These are phyloP conservation scores for Tympanoctomys barrerae DNA, from an alignment of 2,797 vertebrate genomes.

Conservation along the genomic window DNA sequence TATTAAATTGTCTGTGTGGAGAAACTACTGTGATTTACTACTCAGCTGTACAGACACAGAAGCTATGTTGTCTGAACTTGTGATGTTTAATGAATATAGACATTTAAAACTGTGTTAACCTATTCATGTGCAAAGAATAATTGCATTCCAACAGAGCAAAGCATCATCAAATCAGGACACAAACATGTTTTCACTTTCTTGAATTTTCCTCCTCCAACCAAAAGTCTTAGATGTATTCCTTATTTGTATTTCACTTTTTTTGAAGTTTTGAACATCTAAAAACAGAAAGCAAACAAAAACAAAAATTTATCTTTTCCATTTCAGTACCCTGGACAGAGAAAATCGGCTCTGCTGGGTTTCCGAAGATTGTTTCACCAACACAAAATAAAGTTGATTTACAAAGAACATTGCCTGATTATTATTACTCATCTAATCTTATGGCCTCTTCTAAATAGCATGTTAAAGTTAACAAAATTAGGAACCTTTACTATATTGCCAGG, in stretches of 20 bases:
- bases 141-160: slow-evolving; percentile 12
- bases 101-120: slow-evolving; percentile 36
- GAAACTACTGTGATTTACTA: slow-evolving; percentile 35
- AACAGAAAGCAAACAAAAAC: slow-evolving; percentile 20
- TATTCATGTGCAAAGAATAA: slow-evolving; percentile 55
- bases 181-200: slow-evolving; percentile 15
- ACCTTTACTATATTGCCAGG: neutral
- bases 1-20: slow-evolving; percentile 57
- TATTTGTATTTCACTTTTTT: neutral
- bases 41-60: neutral
- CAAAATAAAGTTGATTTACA: neutral
- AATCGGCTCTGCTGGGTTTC: neutral
- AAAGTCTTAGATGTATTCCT: neutral
- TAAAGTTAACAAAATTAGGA: slow-evolving; percentile 34
- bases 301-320: slow-evolving; percentile 1
- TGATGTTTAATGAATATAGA: slow-evolving; percentile 28
- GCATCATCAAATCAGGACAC: neutral
- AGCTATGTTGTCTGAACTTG: neutral
- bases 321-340: slow-evolving; percentile 38
- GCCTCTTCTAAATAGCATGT: neutral
- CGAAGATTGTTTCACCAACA: neutral
- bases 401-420: neutral
- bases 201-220: neutral
- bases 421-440: neutral
- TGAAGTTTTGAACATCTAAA: slow-evolving; percentile 33